Percentiles rank a stretch among this genome's conserved stretches.
These are phyloP conservation scores for Rhyacophila brunnea DNA, from an alignment of 1,140 invertebrate species.

Conservation along the genomic window DNA sequence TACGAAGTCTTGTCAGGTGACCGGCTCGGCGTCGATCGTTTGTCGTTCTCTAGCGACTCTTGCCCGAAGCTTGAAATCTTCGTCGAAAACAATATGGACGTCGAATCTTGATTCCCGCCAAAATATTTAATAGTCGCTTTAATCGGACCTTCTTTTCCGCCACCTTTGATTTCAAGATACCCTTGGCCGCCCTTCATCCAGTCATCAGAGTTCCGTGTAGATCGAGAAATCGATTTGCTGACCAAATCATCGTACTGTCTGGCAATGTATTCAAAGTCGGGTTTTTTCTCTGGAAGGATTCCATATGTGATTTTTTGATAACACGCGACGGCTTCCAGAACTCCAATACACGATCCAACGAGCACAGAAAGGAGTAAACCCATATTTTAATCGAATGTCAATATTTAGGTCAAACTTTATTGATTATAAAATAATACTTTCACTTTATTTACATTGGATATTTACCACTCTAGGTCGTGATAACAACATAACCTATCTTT, in stretches of 20 bases:
- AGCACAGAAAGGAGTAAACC: conserved; percentile 68
- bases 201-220: conserved; percentile 36
- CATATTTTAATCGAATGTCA: conserved; percentile 47
- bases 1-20: conserved; percentile 35
- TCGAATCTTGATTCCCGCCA: conserved; percentile 43
- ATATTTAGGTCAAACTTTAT: background rate
- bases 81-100: conserved; percentile 50
- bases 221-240: conserved; percentile 38
- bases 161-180: conserved; percentile 47
- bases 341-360: conserved; percentile 65
- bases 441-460: too few species aligned
- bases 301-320: conserved; percentile 56
- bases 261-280: conserved; percentile 44
- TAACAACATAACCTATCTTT: background rate
- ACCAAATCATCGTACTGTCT: conserved; percentile 46
- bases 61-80: conserved; percentile 56
- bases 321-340: conserved; percentile 64
- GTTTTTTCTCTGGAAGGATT: conserved; percentile 43
- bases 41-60: conserved; percentile 43
- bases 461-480: too few species aligned
- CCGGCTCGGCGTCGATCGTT: conserved; percentile 17
- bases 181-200: conserved; percentile 48
- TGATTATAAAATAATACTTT: too few species aligned
- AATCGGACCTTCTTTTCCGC: conserved; percentile 43
- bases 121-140: conserved; percentile 48